A percentile compares a stretch with the other conserved stretches of the same genome.
Evolutionary conservation across 2,113 vertebrate genomes (phyloP).

Genomic region (Tetrao urogallus): DNA sequence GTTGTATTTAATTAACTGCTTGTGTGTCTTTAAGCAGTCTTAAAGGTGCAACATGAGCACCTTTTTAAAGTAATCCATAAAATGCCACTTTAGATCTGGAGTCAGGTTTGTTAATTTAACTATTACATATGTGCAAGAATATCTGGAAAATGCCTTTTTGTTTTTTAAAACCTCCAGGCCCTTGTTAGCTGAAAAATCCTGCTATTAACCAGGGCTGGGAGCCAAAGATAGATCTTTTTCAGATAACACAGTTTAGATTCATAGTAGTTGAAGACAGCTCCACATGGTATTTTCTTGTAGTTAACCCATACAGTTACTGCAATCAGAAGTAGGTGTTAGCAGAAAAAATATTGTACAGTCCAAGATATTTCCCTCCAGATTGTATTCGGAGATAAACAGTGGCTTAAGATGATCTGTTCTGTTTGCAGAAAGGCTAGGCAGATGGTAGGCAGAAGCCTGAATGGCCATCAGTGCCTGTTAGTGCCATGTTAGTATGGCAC

Average conservation of each 20-base stretch:
- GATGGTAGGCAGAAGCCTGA: neutral
- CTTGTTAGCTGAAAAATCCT: slow-evolving; percentile 63
- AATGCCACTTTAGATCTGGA: slow-evolving; percentile 60
- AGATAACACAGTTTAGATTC: slow-evolving; percentile 61
- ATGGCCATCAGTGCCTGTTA: neutral
- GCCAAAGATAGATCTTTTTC: slow-evolving; percentile 59
- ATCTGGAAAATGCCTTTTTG: slow-evolving; percentile 61
- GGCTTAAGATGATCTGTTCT: neutral
- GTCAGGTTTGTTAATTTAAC: slow-evolving; percentile 52
- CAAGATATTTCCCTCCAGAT: neutral
- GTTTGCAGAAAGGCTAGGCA: neutral
- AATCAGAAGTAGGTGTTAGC: neutral
- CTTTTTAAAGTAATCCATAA: slow-evolving; percentile 64
- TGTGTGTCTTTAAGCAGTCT: slow-evolving; percentile 48
- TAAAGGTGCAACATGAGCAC: slow-evolving; percentile 44
- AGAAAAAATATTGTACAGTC: neutral
- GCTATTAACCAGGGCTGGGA: slow-evolving; percentile 61
- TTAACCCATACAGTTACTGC: neutral
- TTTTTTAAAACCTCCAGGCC: slow-evolving; percentile 68
- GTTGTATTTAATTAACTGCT: slow-evolving; percentile 51
- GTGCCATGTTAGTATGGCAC: neutral
- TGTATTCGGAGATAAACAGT: neutral
- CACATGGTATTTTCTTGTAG: slow-evolving; percentile 26
- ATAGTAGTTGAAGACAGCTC: slow-evolving; percentile 41
- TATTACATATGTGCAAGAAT: slow-evolving; percentile 60